phyloP scores from a whole-genome alignment of 2,797 vertebrate species.

The Scarus forsteni region DNA sequence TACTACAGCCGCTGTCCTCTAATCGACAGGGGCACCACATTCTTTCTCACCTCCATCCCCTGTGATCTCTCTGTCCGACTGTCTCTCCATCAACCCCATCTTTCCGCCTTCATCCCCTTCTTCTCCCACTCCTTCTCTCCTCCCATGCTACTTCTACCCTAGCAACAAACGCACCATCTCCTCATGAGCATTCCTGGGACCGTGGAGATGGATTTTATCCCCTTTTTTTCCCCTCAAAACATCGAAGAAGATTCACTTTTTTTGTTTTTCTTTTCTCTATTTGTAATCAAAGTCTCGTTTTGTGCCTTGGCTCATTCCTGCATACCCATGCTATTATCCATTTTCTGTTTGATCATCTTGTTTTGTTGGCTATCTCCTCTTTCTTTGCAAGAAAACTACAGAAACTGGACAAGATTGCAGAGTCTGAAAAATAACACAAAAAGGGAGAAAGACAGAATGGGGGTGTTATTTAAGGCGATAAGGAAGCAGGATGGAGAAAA shows the following conservation, averaged over 20 bases:
- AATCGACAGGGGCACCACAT: constrained; percentile 47
- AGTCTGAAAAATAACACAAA: constrained; percentile 46
- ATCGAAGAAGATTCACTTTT: background rate
- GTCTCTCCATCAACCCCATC: constrained; percentile 42
- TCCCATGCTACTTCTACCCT: constrained; percentile 40
- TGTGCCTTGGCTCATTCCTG: constrained; percentile 2
- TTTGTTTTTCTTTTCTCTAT: background rate
- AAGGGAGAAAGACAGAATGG: constrained; percentile 62
- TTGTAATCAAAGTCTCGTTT: background rate
- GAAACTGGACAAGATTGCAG: constrained; percentile 50
- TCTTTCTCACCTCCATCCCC: constrained; percentile 44
- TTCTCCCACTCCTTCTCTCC: constrained; percentile 3
- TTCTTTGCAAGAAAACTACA: constrained; percentile 50
- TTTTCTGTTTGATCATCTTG: constrained; percentile 12
- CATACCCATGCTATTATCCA: constrained; percentile 1
- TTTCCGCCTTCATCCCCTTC: constrained; percentile 19
- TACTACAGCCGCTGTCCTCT: constrained; percentile 40
- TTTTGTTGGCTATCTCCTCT: constrained; percentile 36
- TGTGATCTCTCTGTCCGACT: constrained; percentile 29
- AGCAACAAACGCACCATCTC: constrained; percentile 52
- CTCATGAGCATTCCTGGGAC: constrained; percentile 13
- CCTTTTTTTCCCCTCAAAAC: constrained; percentile 8
- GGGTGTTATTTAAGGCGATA: constrained; percentile 57
- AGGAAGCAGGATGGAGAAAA: constrained; percentile 18
- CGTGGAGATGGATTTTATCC: constrained; percentile 16